Percentiles rank a stretch among this genome's conserved stretches.
Conservation (phyloP, 2,797 vertebrate species). For the Sebastolobus alascanus region DNA sequence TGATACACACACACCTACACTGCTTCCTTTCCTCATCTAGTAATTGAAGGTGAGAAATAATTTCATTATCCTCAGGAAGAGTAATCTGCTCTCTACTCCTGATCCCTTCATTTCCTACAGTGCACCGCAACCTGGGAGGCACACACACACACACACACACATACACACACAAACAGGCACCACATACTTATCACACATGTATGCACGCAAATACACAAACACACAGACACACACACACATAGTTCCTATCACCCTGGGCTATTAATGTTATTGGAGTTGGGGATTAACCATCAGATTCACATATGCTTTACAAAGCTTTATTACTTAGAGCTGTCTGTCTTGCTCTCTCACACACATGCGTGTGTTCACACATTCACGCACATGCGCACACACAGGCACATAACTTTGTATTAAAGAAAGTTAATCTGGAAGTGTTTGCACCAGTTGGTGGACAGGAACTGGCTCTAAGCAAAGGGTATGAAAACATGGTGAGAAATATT, state of each 20-base stretch:
- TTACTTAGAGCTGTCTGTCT: conserved; percentile 65
- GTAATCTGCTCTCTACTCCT: conserved; percentile 84
- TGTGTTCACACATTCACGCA: background rate
- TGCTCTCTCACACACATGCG: conserved; percentile 12
- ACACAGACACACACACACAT: conserved; percentile 46
- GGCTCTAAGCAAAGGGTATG: background rate
- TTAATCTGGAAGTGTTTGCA: conserved; percentile 34
- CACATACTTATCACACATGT: conserved; percentile 57
- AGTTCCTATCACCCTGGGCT: conserved; percentile 72
- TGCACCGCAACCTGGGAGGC: conserved; percentile 79
- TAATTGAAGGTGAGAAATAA: conserved; percentile 89
- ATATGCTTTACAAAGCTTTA: conserved; percentile 84
- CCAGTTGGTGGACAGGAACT: conserved; percentile 7
- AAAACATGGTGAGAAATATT: background rate
- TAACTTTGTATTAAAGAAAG: conserved; percentile 44
- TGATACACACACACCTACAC: conserved; percentile 21
- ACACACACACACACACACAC: conserved; percentile 42
- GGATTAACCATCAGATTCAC: conserved; percentile 83
- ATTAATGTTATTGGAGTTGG: conserved; percentile 81
- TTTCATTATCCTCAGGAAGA: conserved; percentile 86
- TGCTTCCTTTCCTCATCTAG: conserved; percentile 81
- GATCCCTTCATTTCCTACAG: conserved; percentile 88
- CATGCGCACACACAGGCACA: conserved; percentile 20
- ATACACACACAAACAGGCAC: conserved; percentile 23
- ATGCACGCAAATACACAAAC: conserved; percentile 30